Evolutionary conservation across 1,140 invertebrate species (phyloP).

Genomic region (Varroa destructor): DNA sequence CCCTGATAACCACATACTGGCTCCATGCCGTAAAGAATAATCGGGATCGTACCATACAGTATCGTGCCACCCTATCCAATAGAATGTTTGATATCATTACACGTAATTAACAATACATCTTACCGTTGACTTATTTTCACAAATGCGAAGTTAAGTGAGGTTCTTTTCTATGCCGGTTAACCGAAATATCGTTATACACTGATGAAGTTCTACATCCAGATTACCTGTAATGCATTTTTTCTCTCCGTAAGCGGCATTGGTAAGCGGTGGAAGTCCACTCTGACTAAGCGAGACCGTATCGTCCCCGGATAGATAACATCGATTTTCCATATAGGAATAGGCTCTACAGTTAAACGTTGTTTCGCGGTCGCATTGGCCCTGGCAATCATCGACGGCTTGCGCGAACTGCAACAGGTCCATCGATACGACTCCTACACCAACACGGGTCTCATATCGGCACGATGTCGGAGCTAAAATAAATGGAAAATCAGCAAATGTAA

Average conservation of each 20-base stretch:
- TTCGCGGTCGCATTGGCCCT: slow-evolving; percentile 43
- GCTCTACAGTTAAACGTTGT: slow-evolving; percentile 40
- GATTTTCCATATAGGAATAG: slow-evolving; percentile 40
- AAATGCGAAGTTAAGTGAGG: too few species aligned
- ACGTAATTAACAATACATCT: too few species aligned
- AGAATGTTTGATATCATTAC: too few species aligned
- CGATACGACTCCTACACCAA: slow-evolving; percentile 41
- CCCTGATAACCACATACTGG: too few species aligned
- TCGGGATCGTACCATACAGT: slow-evolving; percentile 27
- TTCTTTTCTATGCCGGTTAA: too few species aligned
- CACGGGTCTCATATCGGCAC: slow-evolving; percentile 41
- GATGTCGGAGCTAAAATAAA: slow-evolving; percentile 41
- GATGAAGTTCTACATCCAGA: too few species aligned
- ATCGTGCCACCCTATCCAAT: too few species aligned
- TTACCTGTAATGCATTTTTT: slow-evolving; percentile 43
- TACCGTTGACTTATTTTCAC: too few species aligned
- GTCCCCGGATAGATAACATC: slow-evolving; percentile 45
- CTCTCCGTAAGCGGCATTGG: slow-evolving; percentile 40
- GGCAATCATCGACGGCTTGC: slow-evolving; percentile 41
- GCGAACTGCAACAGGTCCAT: slow-evolving; percentile 46
- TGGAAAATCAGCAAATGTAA: neutral
- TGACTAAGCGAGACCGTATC: slow-evolving; percentile 41
- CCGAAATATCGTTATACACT: too few species aligned
- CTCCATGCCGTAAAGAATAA: too few species aligned
- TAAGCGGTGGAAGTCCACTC: slow-evolving; percentile 32